Evolutionary conservation across 1,140 invertebrate genomes (phyloP).

Genomic region (Trachymyrmex septentrionalis): DNA sequence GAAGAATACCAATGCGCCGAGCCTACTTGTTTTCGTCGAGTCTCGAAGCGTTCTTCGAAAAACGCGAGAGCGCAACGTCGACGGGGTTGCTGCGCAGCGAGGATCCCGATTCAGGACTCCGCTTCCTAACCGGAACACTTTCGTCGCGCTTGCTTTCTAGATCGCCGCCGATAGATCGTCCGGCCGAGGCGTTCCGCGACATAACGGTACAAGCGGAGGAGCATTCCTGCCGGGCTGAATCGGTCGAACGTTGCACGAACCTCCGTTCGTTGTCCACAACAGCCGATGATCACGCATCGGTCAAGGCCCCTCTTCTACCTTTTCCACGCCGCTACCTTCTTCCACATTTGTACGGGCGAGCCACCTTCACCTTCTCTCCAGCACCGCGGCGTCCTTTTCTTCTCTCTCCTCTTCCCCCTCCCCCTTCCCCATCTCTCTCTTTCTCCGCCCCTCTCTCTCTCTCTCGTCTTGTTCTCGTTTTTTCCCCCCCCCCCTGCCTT

Average conservation of each 20-base stretch:
- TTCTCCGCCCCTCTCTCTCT: neutral
- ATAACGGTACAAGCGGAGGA: conserved; percentile 69
- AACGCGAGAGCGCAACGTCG: neutral
- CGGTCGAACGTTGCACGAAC: conserved; percentile 63
- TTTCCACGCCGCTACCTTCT: conserved; percentile 59
- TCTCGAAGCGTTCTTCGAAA: neutral
- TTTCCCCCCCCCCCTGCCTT: conserved; percentile 62
- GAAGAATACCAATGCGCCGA: too few relatives aligned
- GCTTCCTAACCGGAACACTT: conserved; percentile 51
- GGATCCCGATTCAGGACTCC: conserved; percentile 19
- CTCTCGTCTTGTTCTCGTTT: conserved; percentile 42
- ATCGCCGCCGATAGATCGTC: conserved; percentile 19
- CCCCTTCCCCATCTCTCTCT: conserved; percentile 8
- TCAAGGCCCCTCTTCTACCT: conserved; percentile 74
- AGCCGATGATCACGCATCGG: conserved; percentile 79
- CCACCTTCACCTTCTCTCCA: conserved; percentile 62
- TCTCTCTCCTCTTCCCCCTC: neutral
- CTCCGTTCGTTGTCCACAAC: conserved; percentile 73
- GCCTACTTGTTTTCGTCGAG: neutral
- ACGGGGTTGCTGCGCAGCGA: neutral
- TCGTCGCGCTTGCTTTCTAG: conserved; percentile 60
- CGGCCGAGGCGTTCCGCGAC: conserved; percentile 26
- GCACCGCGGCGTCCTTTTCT: conserved; percentile 28
- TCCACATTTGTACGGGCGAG: conserved; percentile 56
- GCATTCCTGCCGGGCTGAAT: conserved; percentile 78